Evolutionary conservation across 2,113 vertebrate genomes (phyloP).

Genomic region (Sapajus apella): DNA sequence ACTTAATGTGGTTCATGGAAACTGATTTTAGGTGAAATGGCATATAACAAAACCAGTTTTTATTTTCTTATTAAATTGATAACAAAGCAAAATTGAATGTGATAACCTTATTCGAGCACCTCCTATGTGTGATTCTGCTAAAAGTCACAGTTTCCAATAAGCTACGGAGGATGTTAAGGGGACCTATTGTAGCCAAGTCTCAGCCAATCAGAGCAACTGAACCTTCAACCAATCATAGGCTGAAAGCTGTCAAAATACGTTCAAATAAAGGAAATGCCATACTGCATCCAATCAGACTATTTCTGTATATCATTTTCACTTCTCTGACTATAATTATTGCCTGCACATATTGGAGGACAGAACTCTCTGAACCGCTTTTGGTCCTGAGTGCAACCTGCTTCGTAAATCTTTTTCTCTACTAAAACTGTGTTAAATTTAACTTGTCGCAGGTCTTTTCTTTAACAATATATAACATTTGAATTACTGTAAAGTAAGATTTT

Average conservation of each 20-base stretch:
- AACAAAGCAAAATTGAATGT: not conserved
- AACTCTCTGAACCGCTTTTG: not conserved
- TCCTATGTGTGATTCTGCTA: not conserved
- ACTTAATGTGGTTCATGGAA: not conserved
- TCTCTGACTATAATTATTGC: not conserved
- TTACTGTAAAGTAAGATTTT: not conserved
- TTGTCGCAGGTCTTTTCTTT: not conserved
- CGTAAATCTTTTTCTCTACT: not conserved
- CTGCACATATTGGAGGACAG: not conserved
- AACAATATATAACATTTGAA: not conserved
- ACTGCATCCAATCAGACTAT: not conserved
- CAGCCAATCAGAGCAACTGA: not conserved
- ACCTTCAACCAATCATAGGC: not conserved
- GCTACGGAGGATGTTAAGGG: not conserved
- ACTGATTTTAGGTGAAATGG: not conserved
- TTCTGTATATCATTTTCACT: not conserved
- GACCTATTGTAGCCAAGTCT: not conserved
- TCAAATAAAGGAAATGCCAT: not conserved
- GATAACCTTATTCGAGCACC: not conserved
- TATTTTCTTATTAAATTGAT: not conserved
- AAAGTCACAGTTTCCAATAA: not conserved
- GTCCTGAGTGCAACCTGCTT: not conserved
- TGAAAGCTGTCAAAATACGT: not conserved
- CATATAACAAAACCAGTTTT: not conserved
- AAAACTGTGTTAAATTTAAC: not conserved